Base-by-base conservation (phyloP, 2,888 invertebrate genomes). In the Diplolepis rosae region DNA sequence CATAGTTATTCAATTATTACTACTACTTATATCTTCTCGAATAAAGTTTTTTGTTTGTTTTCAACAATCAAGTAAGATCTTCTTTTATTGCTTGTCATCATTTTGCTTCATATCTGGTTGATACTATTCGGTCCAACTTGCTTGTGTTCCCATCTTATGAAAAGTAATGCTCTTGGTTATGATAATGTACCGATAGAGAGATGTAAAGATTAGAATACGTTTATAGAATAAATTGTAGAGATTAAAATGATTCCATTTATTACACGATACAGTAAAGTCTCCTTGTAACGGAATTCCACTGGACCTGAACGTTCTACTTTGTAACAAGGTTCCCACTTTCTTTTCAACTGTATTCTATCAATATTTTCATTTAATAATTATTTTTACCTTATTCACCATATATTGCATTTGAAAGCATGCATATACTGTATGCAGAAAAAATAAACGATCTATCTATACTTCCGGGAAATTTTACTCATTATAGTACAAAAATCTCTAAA, bases 231-330 rank as follows among this genome's bases (percentile, higher is more conserved):
- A 27, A 39, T 61, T 61, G 39, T 61, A 61, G 27, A 61, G 61
- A 61, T 61, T 61, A 39, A 61, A 61, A 24, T 61, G 39, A 61
- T 61, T 39, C 61, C 39, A 61, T 61, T 61, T 39, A 61, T 61
- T 39, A 61, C n/a, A 7, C n/a, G 39, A 35, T 61, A 24, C 24
- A 18, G 39, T 39, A n/a, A 39, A 61, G 24, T 61, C 24, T 24
- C 15, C 30, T 13, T 15, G 24, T 39, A 61, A 61, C 61, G 61
- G 61, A 39, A 39, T 61, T 61, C n/a, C 61, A 61, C 13, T 56
- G 35, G 56, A 56, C 56, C 35, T 35, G 56, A 39, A 39, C 39
- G 39, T 15, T 61, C 35, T 39, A 61, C 24, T 39, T 61, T 61
- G 39, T 61, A 61, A 39, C 61, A 24, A 15, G n/a, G 39, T 61